Base-by-base conservation (phyloP, 2,888 invertebrate genomes). In the Drosophila subquinaria region DNA sequence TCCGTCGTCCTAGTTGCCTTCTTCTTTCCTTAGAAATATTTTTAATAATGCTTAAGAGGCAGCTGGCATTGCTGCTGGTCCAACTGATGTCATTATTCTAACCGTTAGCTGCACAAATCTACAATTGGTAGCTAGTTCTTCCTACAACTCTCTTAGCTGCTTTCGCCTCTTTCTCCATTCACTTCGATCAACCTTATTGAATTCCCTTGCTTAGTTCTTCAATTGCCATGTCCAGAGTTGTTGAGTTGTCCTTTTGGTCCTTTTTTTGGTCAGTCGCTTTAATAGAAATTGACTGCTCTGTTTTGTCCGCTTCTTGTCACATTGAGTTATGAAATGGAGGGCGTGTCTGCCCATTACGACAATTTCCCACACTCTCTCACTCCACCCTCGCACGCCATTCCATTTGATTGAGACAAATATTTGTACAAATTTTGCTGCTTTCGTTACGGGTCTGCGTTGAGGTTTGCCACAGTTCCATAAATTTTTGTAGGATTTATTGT, bases 351-450 rank as follows among this genome's bases (percentile, higher is more conserved):
- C 57, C 72, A 43, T 33, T 42, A 57, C 50, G 20, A 50, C 50
- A 56, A 55, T 62, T 55, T 40, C 17, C 27, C 47, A 36, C 47
- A 23, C 56, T 20, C 23, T 15, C 15, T 10, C 56, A 20, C 43
- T 35, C 27, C 47, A 36, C 47, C 13, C 56, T 20, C 23, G 27
- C 40, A 15, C 45, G 33, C 35, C 42, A 13, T 15, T 2, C 5
- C 30, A 27, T 43, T 74, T 77, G 85, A 84, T 88, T 82, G 88
- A 73, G 82, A 84, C 88, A 84, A 88, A 84, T 88, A 84, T 88
- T 85, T 85, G 85, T 69, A 82, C 75, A 82, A 82, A 79, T 79
- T 76, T 75, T 52, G 56, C 59, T 55, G 65, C 66, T 69, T 65
- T 70, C 45, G 52, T 40, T 48, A 40, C 50, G 74, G 83, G 60